These are phyloP conservation scores for Acholoe squamosa DNA, from an alignment of 2,888 invertebrate species.

Conservation along the genomic window DNA sequence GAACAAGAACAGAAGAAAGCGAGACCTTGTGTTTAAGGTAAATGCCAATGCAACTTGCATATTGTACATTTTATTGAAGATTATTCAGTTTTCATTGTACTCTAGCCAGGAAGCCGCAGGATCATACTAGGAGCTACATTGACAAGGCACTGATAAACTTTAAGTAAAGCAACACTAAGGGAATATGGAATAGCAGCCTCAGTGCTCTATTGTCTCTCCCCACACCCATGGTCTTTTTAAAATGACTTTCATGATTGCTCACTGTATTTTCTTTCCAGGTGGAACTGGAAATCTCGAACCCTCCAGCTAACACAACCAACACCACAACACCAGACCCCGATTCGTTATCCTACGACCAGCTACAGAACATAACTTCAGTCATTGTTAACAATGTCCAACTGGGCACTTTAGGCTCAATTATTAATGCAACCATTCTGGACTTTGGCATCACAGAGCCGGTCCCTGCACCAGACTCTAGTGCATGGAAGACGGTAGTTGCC, in stretches of 20 bases:
- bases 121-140: too few relatives aligned
- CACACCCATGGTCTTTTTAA: too few relatives aligned
- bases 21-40: slow-evolving; percentile 30
- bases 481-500: slow-evolving; percentile 64
- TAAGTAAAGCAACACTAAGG: too few relatives aligned
- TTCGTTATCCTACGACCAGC: not conserved
- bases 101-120: too few relatives aligned
- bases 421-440: slow-evolving; percentile 71
- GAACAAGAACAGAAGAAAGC: not conserved
- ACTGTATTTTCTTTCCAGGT: not conserved
- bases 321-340: not conserved
- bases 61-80: too few relatives aligned
- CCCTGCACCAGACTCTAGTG: slow-evolving; percentile 64
- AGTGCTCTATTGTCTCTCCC: too few relatives aligned
- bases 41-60: not conserved
- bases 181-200: too few relatives aligned
- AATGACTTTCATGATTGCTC: too few relatives aligned
- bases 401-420: slow-evolving; percentile 44
- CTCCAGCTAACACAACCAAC: slow-evolving; percentile 24
- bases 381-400: slow-evolving; percentile 63
- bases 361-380: slow-evolving; percentile 55
- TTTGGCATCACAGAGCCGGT: slow-evolving; percentile 69
- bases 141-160: too few relatives aligned
- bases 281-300: slow-evolving; percentile 56
- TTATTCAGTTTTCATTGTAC: too few relatives aligned